phyloP scores from a whole-genome alignment of 1,140 invertebrate genomes.

The Apis dorsata region DNA sequence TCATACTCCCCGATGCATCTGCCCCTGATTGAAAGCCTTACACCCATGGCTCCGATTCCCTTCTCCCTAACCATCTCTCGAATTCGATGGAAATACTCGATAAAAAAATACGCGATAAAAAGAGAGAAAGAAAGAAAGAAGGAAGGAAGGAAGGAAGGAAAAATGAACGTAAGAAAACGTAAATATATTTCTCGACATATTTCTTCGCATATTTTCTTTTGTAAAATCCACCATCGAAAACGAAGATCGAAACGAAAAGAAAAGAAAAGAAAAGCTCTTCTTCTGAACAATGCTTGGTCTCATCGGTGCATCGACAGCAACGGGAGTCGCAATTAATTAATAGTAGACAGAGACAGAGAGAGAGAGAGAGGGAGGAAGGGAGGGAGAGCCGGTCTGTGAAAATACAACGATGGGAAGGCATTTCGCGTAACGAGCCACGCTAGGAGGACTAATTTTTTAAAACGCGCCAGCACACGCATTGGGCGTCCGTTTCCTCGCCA shows the following conservation, averaged over 20 bases:
- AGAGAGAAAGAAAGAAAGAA: no score
- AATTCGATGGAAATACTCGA: neutral
- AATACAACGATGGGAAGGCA: neutral
- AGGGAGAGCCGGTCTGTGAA: neutral
- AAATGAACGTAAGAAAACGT: no score
- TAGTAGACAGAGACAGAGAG: neutral
- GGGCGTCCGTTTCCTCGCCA: constrained; percentile 73
- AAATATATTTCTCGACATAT: no score
- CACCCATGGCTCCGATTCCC: neutral
- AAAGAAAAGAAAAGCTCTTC: neutral
- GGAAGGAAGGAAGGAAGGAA: no score
- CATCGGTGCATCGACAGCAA: neutral
- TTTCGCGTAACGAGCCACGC: constrained; percentile 45
- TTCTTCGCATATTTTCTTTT: no score
- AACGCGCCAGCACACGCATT: constrained; percentile 54
- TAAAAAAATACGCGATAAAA: neutral
- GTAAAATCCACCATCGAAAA: no score
- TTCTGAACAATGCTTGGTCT: neutral
- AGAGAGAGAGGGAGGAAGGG: neutral
- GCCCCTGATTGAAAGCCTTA: constrained; percentile 43
- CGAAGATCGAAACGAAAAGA: neutral
- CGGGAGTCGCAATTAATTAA: constrained; percentile 45
- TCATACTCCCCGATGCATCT: neutral
- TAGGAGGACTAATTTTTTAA: constrained; percentile 76
- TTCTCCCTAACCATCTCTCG: neutral